Percentiles rank a stretch among this genome's conserved stretches.
These are phyloP conservation scores for Conchocele bisecta DNA, from an alignment of 2,888 invertebrate genomes.

Conservation along the genomic window DNA sequence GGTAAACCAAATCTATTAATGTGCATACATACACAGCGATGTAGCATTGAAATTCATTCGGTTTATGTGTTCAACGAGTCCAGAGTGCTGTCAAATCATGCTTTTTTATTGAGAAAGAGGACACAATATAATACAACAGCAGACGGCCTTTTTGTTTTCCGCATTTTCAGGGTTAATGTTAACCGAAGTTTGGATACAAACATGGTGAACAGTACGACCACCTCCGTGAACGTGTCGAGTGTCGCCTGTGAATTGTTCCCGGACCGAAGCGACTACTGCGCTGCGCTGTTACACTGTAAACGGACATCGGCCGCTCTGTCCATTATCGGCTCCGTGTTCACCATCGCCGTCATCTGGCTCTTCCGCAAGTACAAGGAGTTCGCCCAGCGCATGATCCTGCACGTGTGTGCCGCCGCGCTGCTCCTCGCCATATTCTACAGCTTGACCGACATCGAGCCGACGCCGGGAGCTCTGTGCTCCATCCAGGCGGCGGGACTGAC, in stretches of 20 bases:
- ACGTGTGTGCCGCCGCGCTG: not conserved
- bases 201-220: too few species aligned
- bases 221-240: too few species aligned
- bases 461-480: constrained; percentile 11
- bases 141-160: too few species aligned
- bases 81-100: too few species aligned
- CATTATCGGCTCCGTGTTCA: not conserved
- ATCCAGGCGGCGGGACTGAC: constrained; percentile 23
- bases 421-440: constrained; percentile 6
- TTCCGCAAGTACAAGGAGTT: constrained; percentile 6
- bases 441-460: constrained; percentile 4
- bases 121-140: too few species aligned
- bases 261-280: not conserved
- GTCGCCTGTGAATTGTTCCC: constrained; percentile 10
- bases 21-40: too few species aligned
- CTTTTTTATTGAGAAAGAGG: too few species aligned
- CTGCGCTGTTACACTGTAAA: not conserved
- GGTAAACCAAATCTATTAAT: too few species aligned
- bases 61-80: too few species aligned
- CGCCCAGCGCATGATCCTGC: constrained; percentile 5
- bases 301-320: not conserved
- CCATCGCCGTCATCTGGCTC: constrained; percentile 1
- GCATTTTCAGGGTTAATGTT: too few species aligned
- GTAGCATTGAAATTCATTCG: too few species aligned
- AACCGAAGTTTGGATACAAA: too few species aligned